Conservation (phyloP, 2,113 vertebrate genomes). For the Glaucomys volans region DNA sequence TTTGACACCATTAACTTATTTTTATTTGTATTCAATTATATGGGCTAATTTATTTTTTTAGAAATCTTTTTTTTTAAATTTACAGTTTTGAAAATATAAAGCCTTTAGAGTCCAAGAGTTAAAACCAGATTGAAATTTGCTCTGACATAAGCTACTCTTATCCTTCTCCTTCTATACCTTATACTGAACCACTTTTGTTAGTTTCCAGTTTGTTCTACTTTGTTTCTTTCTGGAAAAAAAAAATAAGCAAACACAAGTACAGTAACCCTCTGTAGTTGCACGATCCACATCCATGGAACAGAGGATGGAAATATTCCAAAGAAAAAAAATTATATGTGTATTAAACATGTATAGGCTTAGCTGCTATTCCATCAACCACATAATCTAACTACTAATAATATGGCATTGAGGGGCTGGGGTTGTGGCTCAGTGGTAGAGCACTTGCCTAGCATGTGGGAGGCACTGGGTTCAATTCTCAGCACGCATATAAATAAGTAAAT, state of each 20-base stretch:
- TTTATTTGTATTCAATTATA: not conserved
- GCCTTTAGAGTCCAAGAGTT: not conserved
- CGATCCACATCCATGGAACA: not conserved
- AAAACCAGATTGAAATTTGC: not conserved
- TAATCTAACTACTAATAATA: too few relatives aligned
- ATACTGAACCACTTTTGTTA: not conserved
- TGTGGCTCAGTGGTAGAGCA: too few relatives aligned
- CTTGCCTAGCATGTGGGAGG: too few relatives aligned
- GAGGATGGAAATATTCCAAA: not conserved
- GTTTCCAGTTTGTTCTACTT: not conserved
- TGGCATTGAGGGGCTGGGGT: too few relatives aligned
- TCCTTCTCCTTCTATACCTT: not conserved
- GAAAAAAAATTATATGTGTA: not conserved
- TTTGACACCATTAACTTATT: not conserved
- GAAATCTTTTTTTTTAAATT: not conserved
- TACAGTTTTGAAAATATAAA: not conserved
- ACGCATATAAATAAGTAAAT: too few relatives aligned
- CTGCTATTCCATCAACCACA: too few relatives aligned
- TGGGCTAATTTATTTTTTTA: not conserved
- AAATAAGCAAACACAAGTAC: not conserved
- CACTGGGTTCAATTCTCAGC: too few relatives aligned
- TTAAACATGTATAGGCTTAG: too few relatives aligned
- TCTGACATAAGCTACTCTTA: not conserved
- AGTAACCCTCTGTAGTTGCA: not conserved
- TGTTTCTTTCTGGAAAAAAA: not conserved